Base-by-base conservation (phyloP, 2,888 invertebrate species). In the Lamproptera curius region DNA sequence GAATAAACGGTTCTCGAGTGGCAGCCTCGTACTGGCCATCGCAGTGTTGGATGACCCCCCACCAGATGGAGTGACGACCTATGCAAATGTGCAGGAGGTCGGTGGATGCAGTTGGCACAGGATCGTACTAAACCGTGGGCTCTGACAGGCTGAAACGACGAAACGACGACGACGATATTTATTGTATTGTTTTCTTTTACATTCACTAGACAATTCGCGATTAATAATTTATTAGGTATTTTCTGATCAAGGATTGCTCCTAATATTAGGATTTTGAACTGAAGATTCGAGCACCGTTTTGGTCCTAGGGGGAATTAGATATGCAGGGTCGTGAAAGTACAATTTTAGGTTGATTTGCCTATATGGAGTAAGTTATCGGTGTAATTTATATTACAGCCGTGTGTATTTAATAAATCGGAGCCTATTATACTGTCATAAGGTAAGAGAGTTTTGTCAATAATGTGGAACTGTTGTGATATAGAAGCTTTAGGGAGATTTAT, bases 111-210 rank as follows among this genome's bases (percentile, higher is more conserved):
- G n/a, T n/a, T n/a, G n/a, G n/a, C n/a, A n/a, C n/a, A n/a, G n/a
- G n/a, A n/a, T n/a, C n/a, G n/a, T n/a, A n/a, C n/a, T n/a, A n/a
- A n/a, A n/a, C n/a, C n/a, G n/a, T n/a, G n/a, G n/a, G n/a, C n/a
- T n/a, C n/a, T n/a, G n/a, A n/a, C n/a, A n/a, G n/a, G n/a, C n/a
- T n/a, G n/a, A n/a, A n/a, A n/a, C n/a, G n/a, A n/a, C n/a, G n/a
- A n/a, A n/a, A n/a, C n/a, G n/a, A n/a, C n/a, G n/a, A n/a, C n/a
- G n/a, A n/a, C n/a, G 13, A 42, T 1, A 17, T 48, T 40, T 0
- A 50, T 23, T 20, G 38, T 33, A 14, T 43, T 43, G 10, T 48
- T 48, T 2, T 43, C 16, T 23, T 48, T 48, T n/a, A 48, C 38
- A 20, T 34, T 20, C 1, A 38, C 38, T 1, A 38, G 5, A 13